phyloP scores from a whole-genome alignment of 2,888 invertebrate genomes.

The Eupithecia abbreviata region DNA sequence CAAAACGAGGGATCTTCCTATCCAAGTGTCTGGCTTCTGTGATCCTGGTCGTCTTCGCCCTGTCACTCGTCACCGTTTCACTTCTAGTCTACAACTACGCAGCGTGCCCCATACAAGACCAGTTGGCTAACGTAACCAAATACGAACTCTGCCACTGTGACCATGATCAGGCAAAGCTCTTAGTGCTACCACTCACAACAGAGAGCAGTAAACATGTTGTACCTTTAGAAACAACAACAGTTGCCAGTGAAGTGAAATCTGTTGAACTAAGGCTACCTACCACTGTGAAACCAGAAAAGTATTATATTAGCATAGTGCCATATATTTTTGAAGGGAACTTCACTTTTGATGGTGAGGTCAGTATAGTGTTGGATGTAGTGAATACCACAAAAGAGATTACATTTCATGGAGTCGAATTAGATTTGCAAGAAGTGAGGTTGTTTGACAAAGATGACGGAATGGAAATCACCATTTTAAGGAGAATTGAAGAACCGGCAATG shows the following conservation, averaged over 20 bases:
- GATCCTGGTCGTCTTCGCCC: constrained; percentile 85
- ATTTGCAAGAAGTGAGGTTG: constrained; percentile 84
- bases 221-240: constrained; percentile 65
- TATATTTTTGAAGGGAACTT: constrained; percentile 90
- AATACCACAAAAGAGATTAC: constrained; percentile 87
- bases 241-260: constrained; percentile 45
- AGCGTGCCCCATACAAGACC: constrained; percentile 84
- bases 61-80: constrained; percentile 87
- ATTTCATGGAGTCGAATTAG: constrained; percentile 89
- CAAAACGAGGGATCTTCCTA: constrained; percentile 85
- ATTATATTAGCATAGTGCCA: constrained; percentile 88
- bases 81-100: constrained; percentile 91
- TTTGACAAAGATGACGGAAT: constrained; percentile 69
- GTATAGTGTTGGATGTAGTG: constrained; percentile 85
- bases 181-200: constrained; percentile 72
- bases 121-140: constrained; percentile 75
- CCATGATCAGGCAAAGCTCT: constrained; percentile 71
- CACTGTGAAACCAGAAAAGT: constrained; percentile 87
- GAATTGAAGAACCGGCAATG: constrained; percentile 83
- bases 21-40: constrained; percentile 86
- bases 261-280: constrained; percentile 88
- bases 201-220: constrained; percentile 70
- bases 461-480: constrained; percentile 62
- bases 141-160: constrained; percentile 74
- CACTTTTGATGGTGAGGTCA: constrained; percentile 89